These are phyloP conservation scores for Oceanodroma leucorhoa DNA, from an alignment of 2,797 vertebrate species.

Conservation along the genomic window DNA sequence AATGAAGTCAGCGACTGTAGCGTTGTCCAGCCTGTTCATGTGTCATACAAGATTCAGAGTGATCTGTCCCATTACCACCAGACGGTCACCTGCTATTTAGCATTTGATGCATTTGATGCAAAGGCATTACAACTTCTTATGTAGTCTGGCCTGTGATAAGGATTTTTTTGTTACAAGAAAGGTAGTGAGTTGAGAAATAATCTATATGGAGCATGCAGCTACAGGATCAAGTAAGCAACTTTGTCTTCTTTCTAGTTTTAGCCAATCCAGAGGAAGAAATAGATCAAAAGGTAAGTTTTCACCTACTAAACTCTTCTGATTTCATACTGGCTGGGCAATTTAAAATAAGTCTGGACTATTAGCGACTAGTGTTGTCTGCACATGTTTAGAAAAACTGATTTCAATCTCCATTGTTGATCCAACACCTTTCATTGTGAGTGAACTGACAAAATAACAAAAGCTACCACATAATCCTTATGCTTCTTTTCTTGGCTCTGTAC, in stretches of 20 bases:
- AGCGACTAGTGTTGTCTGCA: neutral
- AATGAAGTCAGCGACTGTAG: neutral
- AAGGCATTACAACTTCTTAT: neutral
- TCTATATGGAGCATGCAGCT: neutral
- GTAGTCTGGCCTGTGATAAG: neutral
- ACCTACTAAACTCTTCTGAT: neutral
- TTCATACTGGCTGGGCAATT: neutral
- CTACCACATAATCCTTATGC: neutral
- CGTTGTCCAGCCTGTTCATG: neutral
- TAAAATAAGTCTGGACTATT: neutral
- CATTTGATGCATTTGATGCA: neutral
- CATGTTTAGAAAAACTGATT: neutral
- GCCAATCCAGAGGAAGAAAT: neutral
- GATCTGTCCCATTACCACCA: neutral
- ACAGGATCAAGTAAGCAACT: neutral
- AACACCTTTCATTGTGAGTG: neutral
- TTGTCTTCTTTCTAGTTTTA: neutral
- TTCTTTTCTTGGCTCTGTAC: neutral
- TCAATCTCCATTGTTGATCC: neutral
- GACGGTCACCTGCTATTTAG: neutral
- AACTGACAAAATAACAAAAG: neutral
- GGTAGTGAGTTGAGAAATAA: neutral
- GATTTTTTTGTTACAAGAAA: neutral
- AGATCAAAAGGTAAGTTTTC: neutral
- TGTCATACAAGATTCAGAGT: neutral